Percentiles rank a stretch among this genome's conserved stretches.
Conservation (phyloP, 2,797 vertebrate species). For the Yasuhikotakia modesta region DNA sequence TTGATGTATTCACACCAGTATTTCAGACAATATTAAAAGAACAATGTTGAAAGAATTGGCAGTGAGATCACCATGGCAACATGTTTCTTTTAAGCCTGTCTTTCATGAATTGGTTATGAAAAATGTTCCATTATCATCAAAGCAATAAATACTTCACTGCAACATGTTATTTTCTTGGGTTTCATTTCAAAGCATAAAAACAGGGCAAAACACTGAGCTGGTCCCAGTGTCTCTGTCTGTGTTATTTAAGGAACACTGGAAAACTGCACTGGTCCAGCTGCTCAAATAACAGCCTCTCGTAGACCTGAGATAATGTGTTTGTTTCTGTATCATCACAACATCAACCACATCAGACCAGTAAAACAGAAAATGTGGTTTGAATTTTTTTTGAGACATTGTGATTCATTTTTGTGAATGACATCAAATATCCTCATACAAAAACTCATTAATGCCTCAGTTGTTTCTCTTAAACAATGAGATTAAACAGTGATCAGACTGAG, state of each 20-base stretch:
- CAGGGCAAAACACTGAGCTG: slow-evolving; percentile 14
- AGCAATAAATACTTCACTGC: slow-evolving; percentile 27
- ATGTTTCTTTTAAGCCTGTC: slow-evolving; percentile 20
- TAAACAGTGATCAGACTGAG: neutral
- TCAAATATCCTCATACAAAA: too few relatives aligned
- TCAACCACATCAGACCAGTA: neutral
- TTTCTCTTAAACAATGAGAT: neutral
- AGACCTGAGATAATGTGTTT: slow-evolving; percentile 32
- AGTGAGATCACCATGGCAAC: slow-evolving; percentile 34
- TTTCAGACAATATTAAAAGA: slow-evolving; percentile 23
- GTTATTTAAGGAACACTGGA: neutral
- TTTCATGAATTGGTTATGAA: slow-evolving; percentile 37
- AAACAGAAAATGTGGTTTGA: neutral
- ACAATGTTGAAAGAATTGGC: slow-evolving; percentile 29
- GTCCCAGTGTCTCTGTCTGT: neutral
- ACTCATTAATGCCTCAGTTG: too few relatives aligned
- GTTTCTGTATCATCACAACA: neutral
- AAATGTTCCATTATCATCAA: slow-evolving; percentile 45
- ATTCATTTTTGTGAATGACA: neutral
- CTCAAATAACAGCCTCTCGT: slow-evolving; percentile 14
- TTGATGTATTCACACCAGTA: slow-evolving; percentile 5
- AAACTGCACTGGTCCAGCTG: slow-evolving; percentile 31
- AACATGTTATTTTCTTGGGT: slow-evolving; percentile 32
- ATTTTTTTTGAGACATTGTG: too few relatives aligned
- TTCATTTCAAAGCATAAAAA: slow-evolving; percentile 14